A percentile compares a stretch with the other conserved stretches of the same genome.
phyloP scores from a whole-genome alignment of 2,797 vertebrate genomes.

The Danio jaintianensis region DNA sequence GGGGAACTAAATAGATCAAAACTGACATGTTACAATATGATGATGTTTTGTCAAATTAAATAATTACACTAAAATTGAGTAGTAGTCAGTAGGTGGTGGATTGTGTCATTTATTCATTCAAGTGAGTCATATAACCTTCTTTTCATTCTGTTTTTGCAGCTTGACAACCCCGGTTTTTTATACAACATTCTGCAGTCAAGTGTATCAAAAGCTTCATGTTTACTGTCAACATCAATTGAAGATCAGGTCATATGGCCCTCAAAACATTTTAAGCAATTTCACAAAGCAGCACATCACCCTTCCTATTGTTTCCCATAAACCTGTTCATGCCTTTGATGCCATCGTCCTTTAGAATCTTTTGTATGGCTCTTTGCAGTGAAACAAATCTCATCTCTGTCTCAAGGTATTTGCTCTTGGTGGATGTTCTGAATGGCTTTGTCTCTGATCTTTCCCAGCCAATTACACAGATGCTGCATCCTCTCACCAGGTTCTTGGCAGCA shows the following conservation, averaged over 20 bases:
- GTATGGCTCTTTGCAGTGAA: conserved; percentile 4
- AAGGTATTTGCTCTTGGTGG: conserved; percentile 8
- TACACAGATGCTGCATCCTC: conserved; percentile 69
- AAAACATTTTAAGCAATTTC: conserved; percentile 1
- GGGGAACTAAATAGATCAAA: too few species aligned
- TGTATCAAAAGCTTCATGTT: conserved; percentile 1
- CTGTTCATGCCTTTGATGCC: conserved; percentile 4
- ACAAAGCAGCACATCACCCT: background rate
- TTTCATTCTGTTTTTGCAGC: background rate
- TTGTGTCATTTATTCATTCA: too few species aligned
- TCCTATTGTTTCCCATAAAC: conserved; percentile 17
- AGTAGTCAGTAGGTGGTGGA: too few species aligned
- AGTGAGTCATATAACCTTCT: too few species aligned
- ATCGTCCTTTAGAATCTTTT: conserved; percentile 16
- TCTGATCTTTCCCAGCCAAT: conserved; percentile 72
- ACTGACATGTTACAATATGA: too few species aligned
- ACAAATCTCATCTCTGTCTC: conserved; percentile 30
- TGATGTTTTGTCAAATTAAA: too few species aligned
- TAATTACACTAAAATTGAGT: too few species aligned
- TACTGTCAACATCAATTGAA: background rate
- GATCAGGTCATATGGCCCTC: background rate
- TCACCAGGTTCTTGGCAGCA: conserved; percentile 49
- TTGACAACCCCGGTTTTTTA: background rate
- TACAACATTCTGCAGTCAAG: background rate
- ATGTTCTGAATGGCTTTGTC: conserved; percentile 54